Evolutionary conservation across 1,140 invertebrate genomes (phyloP), one percentile per base, ranked within the genome.

Genomic region (fruit fly (Drosophila melanogaster)): DNA sequence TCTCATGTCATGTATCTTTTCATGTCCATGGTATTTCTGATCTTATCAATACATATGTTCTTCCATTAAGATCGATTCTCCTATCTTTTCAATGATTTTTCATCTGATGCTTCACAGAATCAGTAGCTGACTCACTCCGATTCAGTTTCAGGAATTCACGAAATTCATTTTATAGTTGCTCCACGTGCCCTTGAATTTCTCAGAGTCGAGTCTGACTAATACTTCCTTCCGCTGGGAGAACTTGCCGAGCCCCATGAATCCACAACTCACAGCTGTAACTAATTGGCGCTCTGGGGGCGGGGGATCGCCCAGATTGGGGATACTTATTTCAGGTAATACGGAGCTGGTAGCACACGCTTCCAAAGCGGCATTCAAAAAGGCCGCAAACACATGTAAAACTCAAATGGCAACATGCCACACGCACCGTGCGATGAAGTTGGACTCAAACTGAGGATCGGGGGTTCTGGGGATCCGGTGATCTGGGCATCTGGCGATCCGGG

Each of bases 331-430:
- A 72, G 69, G 66, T 40, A 71, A 71, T 57, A 26, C 58, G 44
- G 69, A 72, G 69, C 70, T 58, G 66, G 38, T 41, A 14, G 67
- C 41, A 58, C 66, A 72, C 69, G 70, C 56, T 67, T 62, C 43
- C 69, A 62, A 73, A 33, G 69, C 55, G 61, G 81, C 79, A 79
- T 77, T 87, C 75, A 87, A 89, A 75, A 79, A 65, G 58, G 79
- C 83, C 83, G 83, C 83, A 73, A 87, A 87, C 83, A 87, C 79
- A 87, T 87, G 83, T 87, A 87, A 86, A 89, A 89, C 83, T 89
- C 83, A 86, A 86, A 86, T 87, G 83, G 83, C 81, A 86, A 86
- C 81, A 86, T 87, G 81, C 81, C 81, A 86, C 81, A 86, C 81
- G 81, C 81, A 87, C 81, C 79, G 73, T 38, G 49, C 69, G 62